Base-by-base conservation (phyloP, 2,888 invertebrate species). In the Hyposoter didymator region DNA sequence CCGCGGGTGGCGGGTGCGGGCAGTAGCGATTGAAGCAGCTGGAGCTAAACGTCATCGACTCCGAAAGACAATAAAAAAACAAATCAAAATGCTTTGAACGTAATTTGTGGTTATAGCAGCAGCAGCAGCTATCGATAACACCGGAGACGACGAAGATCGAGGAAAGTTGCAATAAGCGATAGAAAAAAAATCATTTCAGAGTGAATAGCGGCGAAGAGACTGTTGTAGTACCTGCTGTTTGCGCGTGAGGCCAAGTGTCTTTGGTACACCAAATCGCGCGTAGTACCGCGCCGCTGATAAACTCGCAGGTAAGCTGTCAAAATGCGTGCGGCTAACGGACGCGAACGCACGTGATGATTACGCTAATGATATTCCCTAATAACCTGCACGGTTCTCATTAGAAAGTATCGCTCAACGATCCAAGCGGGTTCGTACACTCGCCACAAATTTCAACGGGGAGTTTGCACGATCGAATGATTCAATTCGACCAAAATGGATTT, bases 401-500 rank as follows among this genome's bases (percentile, higher is more conserved):
- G 2, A 28, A 28, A 28, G 14, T 14, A 14, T 28, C 4, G 28
- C 14, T 14, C 28, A 19, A 22, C 28, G 14, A 6, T 59, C 10
- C 14, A 14, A 59, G 59, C 59, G 14, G 12, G 28, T 12, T 12
- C 14, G 14, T 28, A 28, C 8, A 28, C 55, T 55, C 22, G 12
- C 12, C 55, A 55, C 55, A 22, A 0, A 59, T 69, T 12, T 66
- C 14, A 2, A 45, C 45, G 10, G 62, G 12, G 17, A 67, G 45
- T 47, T 69, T 55, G n/a, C 4, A 17, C 70, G 64, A 80, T 79
- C 82, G 82, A 83, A 85, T 83, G 88, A 88, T 74, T 62, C 64
- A 84, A 87, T 17, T 45, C 32, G 59, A 19, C 45, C 89, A 92
- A 92, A 90, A 96, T 96, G 96, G 96, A 96, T 94, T 95, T 96